A percentile compares a stretch with the other conserved stretches of the same genome.
Evolutionary conservation across 2,888 invertebrate genomes (phyloP).

Genomic region (Branchellion lobata): DNA sequence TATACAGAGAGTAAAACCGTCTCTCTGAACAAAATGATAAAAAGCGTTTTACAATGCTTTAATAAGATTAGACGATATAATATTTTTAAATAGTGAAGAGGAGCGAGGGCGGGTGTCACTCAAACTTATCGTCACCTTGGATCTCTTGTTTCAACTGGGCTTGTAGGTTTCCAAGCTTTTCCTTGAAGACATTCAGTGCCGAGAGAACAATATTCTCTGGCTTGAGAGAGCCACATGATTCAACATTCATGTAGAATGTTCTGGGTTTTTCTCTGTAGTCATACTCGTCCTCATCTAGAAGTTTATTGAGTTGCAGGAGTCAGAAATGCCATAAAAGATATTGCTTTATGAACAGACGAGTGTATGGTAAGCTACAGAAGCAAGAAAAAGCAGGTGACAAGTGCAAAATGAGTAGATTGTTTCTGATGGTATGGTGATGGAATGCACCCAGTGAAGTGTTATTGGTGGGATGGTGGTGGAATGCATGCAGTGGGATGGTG

Average conservation of each 20-base stretch:
- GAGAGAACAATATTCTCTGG: slow-evolving; percentile 95
- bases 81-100: too few species aligned
- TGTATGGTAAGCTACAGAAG: too few species aligned
- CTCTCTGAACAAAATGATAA: too few species aligned
- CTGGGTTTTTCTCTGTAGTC: slow-evolving; percentile 93
- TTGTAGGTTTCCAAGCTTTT: slow-evolving; percentile 91
- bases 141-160: slow-evolving; percentile 65
- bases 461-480: too few species aligned
- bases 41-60: too few species aligned
- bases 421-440: not conserved
- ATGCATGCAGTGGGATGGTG: too few species aligned
- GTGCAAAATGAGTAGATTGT: too few species aligned
- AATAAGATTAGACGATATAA: too few species aligned
- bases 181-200: slow-evolving; percentile 88
- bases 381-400: too few species aligned
- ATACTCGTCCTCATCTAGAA: slow-evolving; percentile 80
- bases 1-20: too few species aligned
- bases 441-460: too few species aligned
- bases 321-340: not conserved
- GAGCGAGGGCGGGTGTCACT: not conserved
- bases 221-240: slow-evolving; percentile 87
- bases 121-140: slow-evolving; percentile 55
- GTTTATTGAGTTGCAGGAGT: not conserved
- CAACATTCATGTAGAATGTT: slow-evolving; percentile 94
- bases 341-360: not conserved